Base-by-base conservation (phyloP, 1,140 invertebrate species). In the Listronotus bonariensis region DNA sequence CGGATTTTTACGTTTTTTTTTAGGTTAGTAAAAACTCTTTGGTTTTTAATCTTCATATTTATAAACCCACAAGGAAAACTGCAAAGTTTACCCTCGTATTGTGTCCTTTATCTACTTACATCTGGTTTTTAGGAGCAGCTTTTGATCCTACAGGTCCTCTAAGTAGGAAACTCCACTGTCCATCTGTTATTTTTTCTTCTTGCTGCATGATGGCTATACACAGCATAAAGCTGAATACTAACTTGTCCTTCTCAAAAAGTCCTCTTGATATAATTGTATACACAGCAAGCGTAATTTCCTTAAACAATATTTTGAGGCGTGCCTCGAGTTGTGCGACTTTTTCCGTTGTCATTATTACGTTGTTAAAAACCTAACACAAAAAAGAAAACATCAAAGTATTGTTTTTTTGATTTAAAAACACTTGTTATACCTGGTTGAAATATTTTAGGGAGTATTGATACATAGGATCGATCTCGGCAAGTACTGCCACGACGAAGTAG, bases 391-490 rank as follows among this genome's bases (percentile, higher is more conserved):
- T n/a, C 6, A 55, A 48, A 67, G 36, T 49, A 0, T 49, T 36
- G 14, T 9, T 20, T 32, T n/a, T 20, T 1, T 51, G 17, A 2
- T 18, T 10, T 10, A 31, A 46, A 32, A 52, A 18, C 12, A 31
- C 36, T 59, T 11, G 9, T 38, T 11, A 76, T 74, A 87, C 88
- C 78, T 88, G 85, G 65, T 85, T 92, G 72, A 95, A 95, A 77
- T 94, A 95, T 74, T 94, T 93, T 4, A 95, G 80, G 3, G 92
- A 94, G 83, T 89, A 97, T 79, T 97, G 95, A 79, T 97, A 98
- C 95, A 97, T 97, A 0, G 93, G 92, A 80, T 97, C 93, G 57
- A 97, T 92, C 65, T 94, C 90, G 0, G 91, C 88, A 3, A 97
- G 81, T 74, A 91, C 88, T 6, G 92, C 89, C 10, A 97, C 91